Conservation (phyloP, 2,797 vertebrate species). For the Tokudaia muenninki region DNA sequence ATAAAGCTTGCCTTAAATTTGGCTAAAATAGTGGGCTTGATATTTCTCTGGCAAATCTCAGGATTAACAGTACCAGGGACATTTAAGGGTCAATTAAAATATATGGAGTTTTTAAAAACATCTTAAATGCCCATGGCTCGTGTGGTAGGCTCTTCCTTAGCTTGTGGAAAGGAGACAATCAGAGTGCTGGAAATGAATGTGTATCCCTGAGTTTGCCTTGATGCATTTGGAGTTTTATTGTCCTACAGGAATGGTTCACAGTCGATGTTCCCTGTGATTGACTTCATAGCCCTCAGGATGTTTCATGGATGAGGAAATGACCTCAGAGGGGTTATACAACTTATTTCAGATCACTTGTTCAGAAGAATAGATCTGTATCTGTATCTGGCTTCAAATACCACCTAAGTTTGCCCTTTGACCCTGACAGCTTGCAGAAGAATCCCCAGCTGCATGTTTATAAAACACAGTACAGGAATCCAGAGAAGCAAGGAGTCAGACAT, state of each 20-base stretch:
- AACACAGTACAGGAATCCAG: neutral
- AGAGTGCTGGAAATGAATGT: constrained; percentile 53
- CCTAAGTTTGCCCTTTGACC: neutral
- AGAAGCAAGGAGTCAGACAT: neutral
- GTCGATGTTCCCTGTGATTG: neutral
- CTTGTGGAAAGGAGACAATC: constrained; percentile 72
- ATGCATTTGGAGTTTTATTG: neutral
- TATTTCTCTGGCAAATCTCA: neutral
- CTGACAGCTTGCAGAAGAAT: neutral
- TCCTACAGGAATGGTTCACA: neutral
- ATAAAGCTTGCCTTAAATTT: neutral
- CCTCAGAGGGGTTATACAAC: neutral
- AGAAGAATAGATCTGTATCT: neutral
- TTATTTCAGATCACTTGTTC: neutral
- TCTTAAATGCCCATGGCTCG: constrained; percentile 67
- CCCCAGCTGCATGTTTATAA: neutral
- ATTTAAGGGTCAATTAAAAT: neutral
- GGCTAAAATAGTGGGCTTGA: neutral
- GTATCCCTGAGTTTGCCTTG: neutral
- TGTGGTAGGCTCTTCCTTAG: constrained; percentile 49
- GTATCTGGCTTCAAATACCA: neutral
- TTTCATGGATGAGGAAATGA: neutral
- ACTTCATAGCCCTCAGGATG: neutral
- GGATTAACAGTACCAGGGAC: neutral
- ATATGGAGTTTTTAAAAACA: neutral